A percentile compares a stretch with the other conserved stretches of the same genome.
Conservation (phyloP, 2,797 vertebrate species). For the Pseudochaenichthys georgianus region DNA sequence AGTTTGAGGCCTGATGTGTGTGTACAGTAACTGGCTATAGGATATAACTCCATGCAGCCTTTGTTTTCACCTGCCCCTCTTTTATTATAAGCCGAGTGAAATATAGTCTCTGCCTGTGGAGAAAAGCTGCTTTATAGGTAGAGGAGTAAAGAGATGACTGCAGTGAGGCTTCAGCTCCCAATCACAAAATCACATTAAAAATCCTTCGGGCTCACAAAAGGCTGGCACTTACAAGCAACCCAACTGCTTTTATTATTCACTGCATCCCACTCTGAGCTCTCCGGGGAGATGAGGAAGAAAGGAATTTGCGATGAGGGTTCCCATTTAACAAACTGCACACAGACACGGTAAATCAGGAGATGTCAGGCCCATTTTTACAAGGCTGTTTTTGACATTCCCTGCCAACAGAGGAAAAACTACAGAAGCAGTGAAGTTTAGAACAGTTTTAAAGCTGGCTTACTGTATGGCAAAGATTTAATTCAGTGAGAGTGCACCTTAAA, state of each 20-base stretch:
- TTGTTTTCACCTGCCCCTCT: conserved; percentile 18
- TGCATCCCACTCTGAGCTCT: conserved; percentile 62
- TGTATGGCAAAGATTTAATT: no score
- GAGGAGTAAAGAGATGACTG: conserved; percentile 25
- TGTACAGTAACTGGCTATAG: not conserved
- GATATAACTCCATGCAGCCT: conserved; percentile 1
- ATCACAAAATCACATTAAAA: conserved; percentile 68
- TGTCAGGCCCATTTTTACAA: conserved; percentile 25
- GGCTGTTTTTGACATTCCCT: conserved; percentile 23
- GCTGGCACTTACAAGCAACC: conserved; percentile 53
- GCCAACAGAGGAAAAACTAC: not conserved
- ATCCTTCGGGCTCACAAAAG: conserved; percentile 35
- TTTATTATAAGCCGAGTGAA: conserved; percentile 25
- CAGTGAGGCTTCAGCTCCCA: conserved; percentile 29
- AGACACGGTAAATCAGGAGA: conserved; percentile 52
- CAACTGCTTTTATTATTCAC: conserved; percentile 64
- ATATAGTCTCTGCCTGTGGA: conserved; percentile 29
- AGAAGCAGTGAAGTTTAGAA: not conserved
- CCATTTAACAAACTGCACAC: conserved; percentile 51
- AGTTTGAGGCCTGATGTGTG: not conserved
- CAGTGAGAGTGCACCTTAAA: not conserved
- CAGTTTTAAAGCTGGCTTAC: not conserved
- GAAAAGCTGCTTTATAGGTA: conserved; percentile 21
- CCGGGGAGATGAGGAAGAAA: conserved; percentile 58
- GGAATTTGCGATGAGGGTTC: conserved; percentile 49